Base-by-base conservation (phyloP, 2,113 vertebrate species). In the Procavia capensis region DNA sequence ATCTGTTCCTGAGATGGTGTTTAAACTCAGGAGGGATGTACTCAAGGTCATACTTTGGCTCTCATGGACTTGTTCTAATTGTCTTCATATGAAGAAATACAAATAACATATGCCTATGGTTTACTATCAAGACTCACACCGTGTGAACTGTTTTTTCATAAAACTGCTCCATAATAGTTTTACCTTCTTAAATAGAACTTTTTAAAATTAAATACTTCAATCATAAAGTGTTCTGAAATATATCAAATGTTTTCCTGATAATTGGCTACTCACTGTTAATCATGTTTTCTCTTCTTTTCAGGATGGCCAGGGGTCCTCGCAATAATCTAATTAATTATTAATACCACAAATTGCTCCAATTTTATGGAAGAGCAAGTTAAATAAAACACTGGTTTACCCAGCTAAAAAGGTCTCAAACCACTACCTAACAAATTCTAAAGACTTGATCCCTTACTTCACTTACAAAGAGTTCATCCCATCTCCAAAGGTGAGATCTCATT, bases 211-310 rank as follows among this genome's bases (percentile, higher is more conserved):
- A 16, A 78, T 19, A 72, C 8, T 24, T 78, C 2, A 1, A 19
- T 83, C 5, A 8, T 83, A 93, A 85, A 54, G 41, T 90, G 45
- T 88, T 93, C 74, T 82, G 72, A 93, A 93, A 36, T 59, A 57
- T 6, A 41, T 36, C 61, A 45, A 95, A 6, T 9, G 7, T 89
- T 64, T 89, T 27, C 61, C 83, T 43, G 6, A 29, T 45, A 78
- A 93, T 64, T 34, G 41, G 24, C 25, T 84, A 24, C 34, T 95
- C 27, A 50, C 13, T 80, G 39, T n/a, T 72, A 82, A 91, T 59
- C 9, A 66, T 6, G 76, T 31, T 27, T 81, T 36, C 20, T 41
- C 54, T 93, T 90, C 64, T 85, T 63, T 70, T 57, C 36, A 75
- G 72, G 83, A 39, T 36, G 13, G 24, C 27, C 13, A 64, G 7